Evolutionary conservation across 2,113 vertebrate genomes (phyloP).

Genomic region (Tyto alba): DNA sequence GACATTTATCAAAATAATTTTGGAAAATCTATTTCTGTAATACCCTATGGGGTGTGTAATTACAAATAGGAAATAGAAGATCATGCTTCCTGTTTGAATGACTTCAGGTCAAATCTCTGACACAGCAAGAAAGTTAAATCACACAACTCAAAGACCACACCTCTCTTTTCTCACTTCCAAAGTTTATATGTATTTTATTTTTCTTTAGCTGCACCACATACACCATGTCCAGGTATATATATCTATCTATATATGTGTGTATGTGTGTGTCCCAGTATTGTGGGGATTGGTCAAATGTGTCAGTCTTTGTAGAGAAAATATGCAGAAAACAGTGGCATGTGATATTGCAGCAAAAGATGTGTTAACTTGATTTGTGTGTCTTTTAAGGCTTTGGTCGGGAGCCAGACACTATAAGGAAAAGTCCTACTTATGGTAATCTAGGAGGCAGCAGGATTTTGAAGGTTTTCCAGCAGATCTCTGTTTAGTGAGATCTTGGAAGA

Average conservation of each 20-base stretch:
- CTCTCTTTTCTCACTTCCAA: background rate
- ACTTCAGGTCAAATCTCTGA: background rate
- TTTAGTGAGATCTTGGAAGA: background rate
- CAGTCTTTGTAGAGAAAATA: background rate
- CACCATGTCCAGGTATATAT: background rate
- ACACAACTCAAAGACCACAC: background rate
- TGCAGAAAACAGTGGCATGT: background rate
- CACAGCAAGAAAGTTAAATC: background rate
- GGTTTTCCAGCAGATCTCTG: background rate
- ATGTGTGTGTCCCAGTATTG: background rate
- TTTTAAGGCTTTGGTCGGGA: background rate
- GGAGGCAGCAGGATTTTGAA: background rate
- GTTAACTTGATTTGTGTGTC: background rate
- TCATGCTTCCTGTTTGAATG: background rate
- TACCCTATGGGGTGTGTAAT: background rate
- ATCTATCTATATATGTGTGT: background rate
- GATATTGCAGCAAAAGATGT: background rate
- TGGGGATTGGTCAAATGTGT: background rate
- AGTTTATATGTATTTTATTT: background rate
- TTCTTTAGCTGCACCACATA: background rate
- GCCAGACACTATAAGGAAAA: background rate
- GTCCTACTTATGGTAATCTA: background rate
- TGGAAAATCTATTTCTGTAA: background rate
- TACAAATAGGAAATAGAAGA: background rate
- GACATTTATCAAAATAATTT: background rate